Conservation (phyloP, 2,888 invertebrate species). For the Noctua janthe region DNA sequence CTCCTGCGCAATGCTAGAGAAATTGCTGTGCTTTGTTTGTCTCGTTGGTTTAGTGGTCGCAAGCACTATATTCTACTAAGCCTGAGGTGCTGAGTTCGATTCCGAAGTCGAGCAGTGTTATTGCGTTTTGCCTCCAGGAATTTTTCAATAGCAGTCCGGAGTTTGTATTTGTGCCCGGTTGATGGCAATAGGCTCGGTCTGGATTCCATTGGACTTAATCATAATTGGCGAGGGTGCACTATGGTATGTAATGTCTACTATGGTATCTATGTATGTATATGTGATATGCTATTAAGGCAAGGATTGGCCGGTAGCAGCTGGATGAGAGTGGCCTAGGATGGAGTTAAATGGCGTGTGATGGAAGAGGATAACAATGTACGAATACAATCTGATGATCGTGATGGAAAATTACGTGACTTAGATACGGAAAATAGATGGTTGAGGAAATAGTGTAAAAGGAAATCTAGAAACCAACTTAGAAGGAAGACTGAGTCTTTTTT, state of each 20-base stretch:
- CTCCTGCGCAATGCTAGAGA: constrained; percentile 24
- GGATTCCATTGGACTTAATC: background rate
- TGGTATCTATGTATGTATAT: too few relatives aligned
- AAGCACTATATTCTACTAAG: background rate
- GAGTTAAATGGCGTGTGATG: background rate
- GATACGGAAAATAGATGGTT: background rate
- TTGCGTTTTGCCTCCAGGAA: background rate
- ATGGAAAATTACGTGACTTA: background rate
- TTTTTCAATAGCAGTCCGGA: background rate
- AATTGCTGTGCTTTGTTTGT: constrained; percentile 13
- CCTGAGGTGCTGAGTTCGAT: background rate
- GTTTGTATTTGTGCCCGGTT: background rate
- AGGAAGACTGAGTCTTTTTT: background rate
- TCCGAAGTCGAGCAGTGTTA: background rate
- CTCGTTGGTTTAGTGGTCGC: background rate
- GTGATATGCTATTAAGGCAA: background rate
- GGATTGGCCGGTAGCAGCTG: background rate
- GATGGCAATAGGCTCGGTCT: background rate
- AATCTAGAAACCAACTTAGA: background rate
- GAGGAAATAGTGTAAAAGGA: background rate
- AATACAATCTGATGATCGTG: background rate
- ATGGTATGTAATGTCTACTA: background rate
- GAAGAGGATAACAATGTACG: background rate
- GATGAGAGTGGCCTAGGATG: background rate
- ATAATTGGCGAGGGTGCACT: background rate